Percentiles rank a stretch among this genome's conserved stretches.
phyloP scores from a whole-genome alignment of 2,888 invertebrate species.

The Malthinus seriepunctatus region DNA sequence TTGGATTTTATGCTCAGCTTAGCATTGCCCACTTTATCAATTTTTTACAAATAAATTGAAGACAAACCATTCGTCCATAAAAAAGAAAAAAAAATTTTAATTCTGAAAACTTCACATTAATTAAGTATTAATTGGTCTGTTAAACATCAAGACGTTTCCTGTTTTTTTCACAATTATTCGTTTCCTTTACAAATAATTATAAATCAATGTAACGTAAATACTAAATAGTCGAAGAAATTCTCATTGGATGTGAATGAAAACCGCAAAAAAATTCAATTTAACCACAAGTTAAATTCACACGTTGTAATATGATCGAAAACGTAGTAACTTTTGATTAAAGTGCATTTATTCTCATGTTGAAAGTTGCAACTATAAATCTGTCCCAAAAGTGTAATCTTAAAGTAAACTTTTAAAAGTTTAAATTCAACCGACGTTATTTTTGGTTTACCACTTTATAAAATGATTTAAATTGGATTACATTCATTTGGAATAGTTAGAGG shows the following conservation, averaged over 20 bases:
- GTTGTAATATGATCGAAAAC: background rate
- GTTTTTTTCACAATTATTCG: too few species aligned
- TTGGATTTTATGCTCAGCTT: too few species aligned
- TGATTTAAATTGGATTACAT: background rate
- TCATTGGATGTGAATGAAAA: constrained; percentile 8
- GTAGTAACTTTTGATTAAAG: constrained; percentile 3
- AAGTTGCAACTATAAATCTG: background rate
- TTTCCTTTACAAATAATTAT: too few species aligned
- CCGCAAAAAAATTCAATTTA: constrained; percentile 10
- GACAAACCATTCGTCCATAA: too few species aligned
- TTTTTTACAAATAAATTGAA: too few species aligned
- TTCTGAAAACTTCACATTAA: too few species aligned
- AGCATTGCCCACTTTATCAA: too few species aligned
- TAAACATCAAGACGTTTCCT: too few species aligned
- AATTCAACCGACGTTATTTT: background rate
- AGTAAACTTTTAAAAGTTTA: background rate
- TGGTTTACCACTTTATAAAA: background rate
- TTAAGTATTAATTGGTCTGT: too few species aligned
- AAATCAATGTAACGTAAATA: too few species aligned
- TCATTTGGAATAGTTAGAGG: background rate
- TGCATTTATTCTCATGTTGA: background rate
- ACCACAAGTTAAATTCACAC: constrained; percentile 12
- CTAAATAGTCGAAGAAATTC: background rate
- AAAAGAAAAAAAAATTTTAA: too few species aligned
- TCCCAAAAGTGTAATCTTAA: constrained; percentile 1